Percentiles rank a stretch among this genome's conserved stretches.
Evolutionary conservation across 2,113 vertebrate species (phyloP).

Genomic region (Semnornis frantzii): DNA sequence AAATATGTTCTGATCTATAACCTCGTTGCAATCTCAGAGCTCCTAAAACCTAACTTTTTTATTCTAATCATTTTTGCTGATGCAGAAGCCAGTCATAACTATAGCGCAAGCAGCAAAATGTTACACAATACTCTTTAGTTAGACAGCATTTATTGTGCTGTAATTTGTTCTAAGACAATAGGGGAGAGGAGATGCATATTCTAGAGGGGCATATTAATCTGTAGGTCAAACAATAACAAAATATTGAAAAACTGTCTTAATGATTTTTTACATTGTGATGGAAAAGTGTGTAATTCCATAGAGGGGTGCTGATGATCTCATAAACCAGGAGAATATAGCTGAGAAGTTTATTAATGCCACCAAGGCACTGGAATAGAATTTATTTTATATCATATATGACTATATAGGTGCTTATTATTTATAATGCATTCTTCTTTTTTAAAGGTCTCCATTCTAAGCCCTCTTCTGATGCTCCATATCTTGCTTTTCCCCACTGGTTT

Average conservation of each 20-base stretch:
- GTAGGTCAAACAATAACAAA: constrained; percentile 78
- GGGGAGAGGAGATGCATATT: constrained; percentile 69
- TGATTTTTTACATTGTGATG: constrained; percentile 67
- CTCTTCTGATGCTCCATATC: constrained; percentile 61
- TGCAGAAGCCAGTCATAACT: constrained; percentile 40
- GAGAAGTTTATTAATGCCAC: constrained; percentile 74
- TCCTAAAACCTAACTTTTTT: neutral
- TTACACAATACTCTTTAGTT: constrained; percentile 40
- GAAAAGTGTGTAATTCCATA: constrained; percentile 55
- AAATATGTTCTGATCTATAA: constrained; percentile 30
- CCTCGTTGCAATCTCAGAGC: constrained; percentile 24
- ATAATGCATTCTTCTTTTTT: constrained; percentile 68
- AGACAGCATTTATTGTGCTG: constrained; percentile 63
- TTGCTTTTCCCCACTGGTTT: constrained; percentile 69
- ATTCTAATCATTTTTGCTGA: constrained; percentile 43
- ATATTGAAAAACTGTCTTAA: constrained; percentile 73
- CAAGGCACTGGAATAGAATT: constrained; percentile 68
- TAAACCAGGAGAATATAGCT: constrained; percentile 66
- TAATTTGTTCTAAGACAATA: constrained; percentile 73
- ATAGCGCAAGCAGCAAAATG: constrained; percentile 3
- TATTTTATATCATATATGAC: constrained; percentile 70
- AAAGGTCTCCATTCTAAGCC: constrained; percentile 67
- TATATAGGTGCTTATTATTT: constrained; percentile 73
- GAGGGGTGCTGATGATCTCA: constrained; percentile 64
- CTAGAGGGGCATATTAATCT: constrained; percentile 76